Conservation (phyloP, 1,140 invertebrate species). For the Leguminivora glycinivorella region DNA sequence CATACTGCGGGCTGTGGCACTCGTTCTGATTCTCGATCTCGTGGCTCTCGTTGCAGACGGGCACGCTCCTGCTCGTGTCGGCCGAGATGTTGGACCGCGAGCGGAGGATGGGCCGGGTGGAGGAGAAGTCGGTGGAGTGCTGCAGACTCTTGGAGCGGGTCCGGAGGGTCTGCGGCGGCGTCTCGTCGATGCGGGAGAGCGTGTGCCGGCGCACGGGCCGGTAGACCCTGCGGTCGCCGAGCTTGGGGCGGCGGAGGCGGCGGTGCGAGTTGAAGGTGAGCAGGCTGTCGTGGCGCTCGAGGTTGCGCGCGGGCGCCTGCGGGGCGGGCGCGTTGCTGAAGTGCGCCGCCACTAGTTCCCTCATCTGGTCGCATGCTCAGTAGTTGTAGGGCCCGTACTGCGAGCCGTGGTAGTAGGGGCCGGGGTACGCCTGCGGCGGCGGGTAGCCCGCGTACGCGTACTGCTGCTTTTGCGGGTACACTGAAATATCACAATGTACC, state of each 20-base stretch:
- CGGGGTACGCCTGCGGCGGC: slow-evolving; percentile 89
- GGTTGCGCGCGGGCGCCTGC: slow-evolving; percentile 69
- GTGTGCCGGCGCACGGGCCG: slow-evolving; percentile 62
- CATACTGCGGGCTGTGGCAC: slow-evolving; percentile 62
- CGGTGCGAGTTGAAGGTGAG: slow-evolving; percentile 68
- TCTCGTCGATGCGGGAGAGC: slow-evolving; percentile 72
- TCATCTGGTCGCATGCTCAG: slow-evolving; percentile 80
- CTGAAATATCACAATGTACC: slow-evolving; percentile 64
- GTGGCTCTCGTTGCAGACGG: slow-evolving; percentile 65
- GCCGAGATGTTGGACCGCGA: slow-evolving; percentile 66
- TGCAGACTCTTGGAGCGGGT: slow-evolving; percentile 61
- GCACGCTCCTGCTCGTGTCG: slow-evolving; percentile 67
- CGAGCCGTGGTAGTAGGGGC: slow-evolving; percentile 93
- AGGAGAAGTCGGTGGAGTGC: slow-evolving; percentile 61
- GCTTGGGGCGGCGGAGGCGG: slow-evolving; percentile 46
- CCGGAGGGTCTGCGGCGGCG: slow-evolving; percentile 48
- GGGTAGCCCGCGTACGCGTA: slow-evolving; percentile 91
- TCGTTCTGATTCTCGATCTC: slow-evolving; percentile 50
- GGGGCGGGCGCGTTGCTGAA: slow-evolving; percentile 64
- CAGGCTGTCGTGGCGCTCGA: slow-evolving; percentile 41
- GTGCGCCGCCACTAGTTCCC: slow-evolving; percentile 66
- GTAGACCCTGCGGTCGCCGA: slow-evolving; percentile 63
- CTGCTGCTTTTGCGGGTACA: slow-evolving; percentile 96
- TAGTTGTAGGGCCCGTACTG: slow-evolving; percentile 96
- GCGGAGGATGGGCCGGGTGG: slow-evolving; percentile 53